Conservation (phyloP, 2,888 invertebrate species). For the Volucella zonaria region DNA sequence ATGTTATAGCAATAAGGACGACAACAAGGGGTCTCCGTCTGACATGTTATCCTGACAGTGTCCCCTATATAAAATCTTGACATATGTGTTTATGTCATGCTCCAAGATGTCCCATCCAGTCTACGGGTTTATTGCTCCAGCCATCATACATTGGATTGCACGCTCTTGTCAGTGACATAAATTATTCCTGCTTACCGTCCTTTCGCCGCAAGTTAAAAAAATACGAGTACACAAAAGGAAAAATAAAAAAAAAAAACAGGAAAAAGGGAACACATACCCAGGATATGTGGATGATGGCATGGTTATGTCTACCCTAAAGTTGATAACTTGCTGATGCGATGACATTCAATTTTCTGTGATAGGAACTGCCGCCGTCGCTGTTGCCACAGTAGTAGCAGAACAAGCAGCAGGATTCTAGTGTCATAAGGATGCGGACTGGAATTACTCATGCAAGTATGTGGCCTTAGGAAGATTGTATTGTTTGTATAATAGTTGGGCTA, state of each 20-base stretch:
- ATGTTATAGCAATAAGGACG: neutral
- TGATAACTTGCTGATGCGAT: conserved; percentile 44
- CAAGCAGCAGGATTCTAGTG: conserved; percentile 9
- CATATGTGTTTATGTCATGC: conserved; percentile 47
- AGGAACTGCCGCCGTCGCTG: neutral
- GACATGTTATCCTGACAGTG: conserved; percentile 32
- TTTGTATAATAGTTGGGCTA: conserved; percentile 24
- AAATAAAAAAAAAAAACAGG: neutral
- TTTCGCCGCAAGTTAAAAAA: conserved; percentile 65
- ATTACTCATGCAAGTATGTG: conserved; percentile 12
- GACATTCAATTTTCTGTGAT: conserved; percentile 47
- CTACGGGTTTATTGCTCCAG: conserved; percentile 50
- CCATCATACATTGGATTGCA: conserved; percentile 29
- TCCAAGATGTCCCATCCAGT: conserved; percentile 27
- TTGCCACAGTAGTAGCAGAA: no score
- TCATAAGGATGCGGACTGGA: conserved; percentile 35
- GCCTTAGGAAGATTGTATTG: conserved; percentile 21
- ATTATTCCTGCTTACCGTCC: conserved; percentile 67
- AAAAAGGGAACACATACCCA: neutral
- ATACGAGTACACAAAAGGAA: conserved; percentile 3
- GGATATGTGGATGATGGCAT: neutral
- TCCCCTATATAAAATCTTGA: conserved; percentile 42
- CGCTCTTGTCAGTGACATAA: conserved; percentile 53
- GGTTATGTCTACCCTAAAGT: conserved; percentile 22
- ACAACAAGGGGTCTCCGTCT: neutral